phyloP scores from a whole-genome alignment of 2,888 invertebrate genomes.

The Scaptomyza caliginosa region DNA sequence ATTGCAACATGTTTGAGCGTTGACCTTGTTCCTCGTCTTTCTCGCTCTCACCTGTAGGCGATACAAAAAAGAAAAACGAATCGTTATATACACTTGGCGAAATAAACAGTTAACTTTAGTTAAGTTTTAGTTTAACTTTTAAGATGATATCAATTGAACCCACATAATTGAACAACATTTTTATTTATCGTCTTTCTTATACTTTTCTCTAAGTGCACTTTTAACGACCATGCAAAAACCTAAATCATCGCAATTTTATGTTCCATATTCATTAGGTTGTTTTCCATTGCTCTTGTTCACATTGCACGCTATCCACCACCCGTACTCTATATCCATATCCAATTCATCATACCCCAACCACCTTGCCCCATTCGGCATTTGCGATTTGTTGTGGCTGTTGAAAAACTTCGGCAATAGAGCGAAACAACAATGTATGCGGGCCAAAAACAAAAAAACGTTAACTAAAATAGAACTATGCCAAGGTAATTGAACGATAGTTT shows the following conservation, averaged over 20 bases:
- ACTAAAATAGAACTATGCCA: conserved; percentile 42
- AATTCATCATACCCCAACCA: conserved; percentile 14
- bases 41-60: conserved; percentile 35
- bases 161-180: no score
- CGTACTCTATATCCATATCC: conserved; percentile 21
- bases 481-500: conserved; percentile 26
- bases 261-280: conserved; percentile 46
- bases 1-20: conserved; percentile 28
- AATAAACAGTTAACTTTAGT: no score
- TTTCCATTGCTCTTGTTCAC: conserved; percentile 5
- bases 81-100: conserved; percentile 13
- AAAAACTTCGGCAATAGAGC: conserved; percentile 62
- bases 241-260: conserved; percentile 54
- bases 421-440: conserved; percentile 37
- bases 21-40: conserved; percentile 50
- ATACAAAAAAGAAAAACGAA: conserved; percentile 15
- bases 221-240: conserved; percentile 20
- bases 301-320: conserved; percentile 54
- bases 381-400: conserved; percentile 68
- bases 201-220: conserved; percentile 9
- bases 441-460: conserved; percentile 3
- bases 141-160: no score
- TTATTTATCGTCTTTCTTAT: no score
- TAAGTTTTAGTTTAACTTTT: no score
- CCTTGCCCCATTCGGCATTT: conserved; percentile 32